A percentile compares a stretch with the other conserved stretches of the same genome.
phyloP scores from a whole-genome alignment of 2,113 vertebrate species.

The Mugil cephalus region DNA sequence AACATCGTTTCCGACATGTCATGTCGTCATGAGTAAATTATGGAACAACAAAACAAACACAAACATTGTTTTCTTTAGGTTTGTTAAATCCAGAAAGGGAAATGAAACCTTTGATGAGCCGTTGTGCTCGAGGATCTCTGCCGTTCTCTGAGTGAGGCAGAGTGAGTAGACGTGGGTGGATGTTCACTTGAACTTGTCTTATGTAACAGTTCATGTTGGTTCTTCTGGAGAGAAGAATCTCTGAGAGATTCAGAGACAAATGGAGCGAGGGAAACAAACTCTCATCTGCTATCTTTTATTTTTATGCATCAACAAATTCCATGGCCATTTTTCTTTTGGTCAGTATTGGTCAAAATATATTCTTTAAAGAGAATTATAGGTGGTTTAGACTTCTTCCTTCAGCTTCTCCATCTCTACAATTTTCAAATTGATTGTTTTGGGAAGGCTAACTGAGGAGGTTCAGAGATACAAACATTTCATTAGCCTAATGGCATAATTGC shows the following conservation, averaged over 20 bases:
- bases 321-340: no score
- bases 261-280: slow-evolving; percentile 6
- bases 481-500: no score
- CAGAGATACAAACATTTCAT: no score
- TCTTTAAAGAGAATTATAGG: no score
- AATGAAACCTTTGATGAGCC: neutral
- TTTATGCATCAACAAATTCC: no score
- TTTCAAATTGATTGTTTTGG: no score
- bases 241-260: slow-evolving; percentile 31
- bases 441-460: no score
- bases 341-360: no score
- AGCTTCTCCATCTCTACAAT: no score
- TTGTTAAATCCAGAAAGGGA: slow-evolving; percentile 10
- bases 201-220: slow-evolving; percentile 34
- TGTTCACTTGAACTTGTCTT: slow-evolving; percentile 46
- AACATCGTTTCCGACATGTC: neutral
- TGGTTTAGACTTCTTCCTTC: no score
- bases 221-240: slow-evolving; percentile 37
- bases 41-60: neutral
- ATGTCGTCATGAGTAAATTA: neutral
- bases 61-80: neutral
- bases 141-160: neutral
- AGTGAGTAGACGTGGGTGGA: slow-evolving; percentile 35
- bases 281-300: neutral
- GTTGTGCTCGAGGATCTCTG: neutral